These are phyloP conservation scores for Cantharis rufa DNA, from an alignment of 2,888 invertebrate species.

Conservation along the genomic window DNA sequence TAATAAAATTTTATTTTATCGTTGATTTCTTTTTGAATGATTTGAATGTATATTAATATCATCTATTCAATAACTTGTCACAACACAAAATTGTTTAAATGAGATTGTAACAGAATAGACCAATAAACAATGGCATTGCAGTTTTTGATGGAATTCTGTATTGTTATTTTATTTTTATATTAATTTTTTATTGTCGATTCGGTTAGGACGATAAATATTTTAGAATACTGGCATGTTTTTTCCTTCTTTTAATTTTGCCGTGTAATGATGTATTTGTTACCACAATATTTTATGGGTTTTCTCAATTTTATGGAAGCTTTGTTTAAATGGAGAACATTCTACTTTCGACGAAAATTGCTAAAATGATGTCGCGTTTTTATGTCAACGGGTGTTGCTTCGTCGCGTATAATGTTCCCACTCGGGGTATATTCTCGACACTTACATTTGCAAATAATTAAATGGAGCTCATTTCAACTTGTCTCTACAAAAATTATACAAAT, in stretches of 20 bases:
- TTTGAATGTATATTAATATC: constrained; percentile 20
- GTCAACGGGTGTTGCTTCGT: constrained; percentile 11
- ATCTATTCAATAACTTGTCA: constrained; percentile 14
- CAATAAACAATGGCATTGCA: constrained; percentile 10
- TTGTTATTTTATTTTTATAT: not conserved
- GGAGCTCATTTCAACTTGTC: not conserved
- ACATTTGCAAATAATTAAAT: constrained; percentile 17
- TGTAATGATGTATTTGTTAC: not conserved
- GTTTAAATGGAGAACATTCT: constrained; percentile 13
- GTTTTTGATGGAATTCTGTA: not conserved
- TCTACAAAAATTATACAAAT: constrained; percentile 9
- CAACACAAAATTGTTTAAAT: not conserved
- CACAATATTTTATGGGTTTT: constrained; percentile 18
- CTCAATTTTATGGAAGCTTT: constrained; percentile 15
- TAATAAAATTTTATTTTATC: constrained; percentile 20
- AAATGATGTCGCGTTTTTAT: constrained; percentile 17
- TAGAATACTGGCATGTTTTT: not conserved
- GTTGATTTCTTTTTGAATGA: constrained; percentile 15
- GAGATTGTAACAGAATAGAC: constrained; percentile 3
- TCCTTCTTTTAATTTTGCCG: not conserved
- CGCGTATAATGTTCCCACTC: constrained; percentile 13
- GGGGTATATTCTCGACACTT: constrained; percentile 13
- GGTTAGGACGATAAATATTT: not conserved
- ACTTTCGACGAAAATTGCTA: constrained; percentile 16
- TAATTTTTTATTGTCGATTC: not conserved